phyloP scores from a whole-genome alignment of 2,888 invertebrate genomes.

The Campoletis raptor region DNA sequence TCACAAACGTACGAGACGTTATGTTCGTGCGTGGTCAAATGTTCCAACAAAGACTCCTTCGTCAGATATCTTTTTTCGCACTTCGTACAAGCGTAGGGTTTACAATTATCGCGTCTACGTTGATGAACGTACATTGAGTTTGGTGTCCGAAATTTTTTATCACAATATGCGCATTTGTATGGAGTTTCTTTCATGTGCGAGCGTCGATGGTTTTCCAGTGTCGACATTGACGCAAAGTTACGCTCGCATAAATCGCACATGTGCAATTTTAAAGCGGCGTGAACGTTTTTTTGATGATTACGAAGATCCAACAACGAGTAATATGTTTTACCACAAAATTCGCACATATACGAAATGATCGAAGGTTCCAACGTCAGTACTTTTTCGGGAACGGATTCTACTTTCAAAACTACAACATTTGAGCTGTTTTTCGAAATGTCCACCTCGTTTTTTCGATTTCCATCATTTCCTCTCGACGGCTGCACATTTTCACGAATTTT shows the following conservation, averaged over 20 bases:
- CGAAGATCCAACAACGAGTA: constrained; percentile 84
- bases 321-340: constrained; percentile 86
- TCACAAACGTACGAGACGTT: constrained; percentile 84
- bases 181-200: constrained; percentile 84
- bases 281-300: constrained; percentile 86
- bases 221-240: constrained; percentile 85
- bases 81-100: constrained; percentile 84
- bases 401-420: neutral
- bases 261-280: constrained; percentile 85
- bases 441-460: neutral
- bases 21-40: constrained; percentile 85
- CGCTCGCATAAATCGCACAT: constrained; percentile 85
- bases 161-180: constrained; percentile 84
- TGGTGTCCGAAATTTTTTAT: constrained; percentile 86
- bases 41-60: constrained; percentile 84
- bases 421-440: neutral
- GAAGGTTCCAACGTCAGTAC: neutral
- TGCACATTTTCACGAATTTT: constrained; percentile 70
- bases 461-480: constrained; percentile 72
- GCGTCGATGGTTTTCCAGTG: constrained; percentile 86
- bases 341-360: constrained; percentile 42
- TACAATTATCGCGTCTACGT: constrained; percentile 83
- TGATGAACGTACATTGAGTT: constrained; percentile 86
- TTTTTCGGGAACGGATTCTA: neutral
- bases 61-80: constrained; percentile 85